A percentile compares a stretch with the other conserved stretches of the same genome.
Conservation (phyloP, 2,113 vertebrate species). For the Canis aureus region DNA sequence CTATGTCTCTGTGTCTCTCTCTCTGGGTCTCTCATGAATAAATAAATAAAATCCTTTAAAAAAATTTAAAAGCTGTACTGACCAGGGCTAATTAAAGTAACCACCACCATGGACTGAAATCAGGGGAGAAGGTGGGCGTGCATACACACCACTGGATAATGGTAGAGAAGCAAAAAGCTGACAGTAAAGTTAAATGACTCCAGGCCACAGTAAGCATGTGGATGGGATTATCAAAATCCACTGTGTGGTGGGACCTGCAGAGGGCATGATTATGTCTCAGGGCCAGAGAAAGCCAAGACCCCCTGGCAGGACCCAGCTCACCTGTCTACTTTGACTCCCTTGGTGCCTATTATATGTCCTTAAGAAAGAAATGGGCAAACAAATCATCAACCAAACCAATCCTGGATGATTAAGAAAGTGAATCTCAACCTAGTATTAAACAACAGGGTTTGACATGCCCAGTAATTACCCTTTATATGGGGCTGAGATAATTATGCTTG, state of each 20-base stretch:
- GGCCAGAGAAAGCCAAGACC: not conserved
- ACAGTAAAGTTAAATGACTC: not conserved
- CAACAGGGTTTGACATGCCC: not conserved
- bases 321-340: not conserved
- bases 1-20: too few species aligned
- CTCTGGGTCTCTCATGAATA: too few species aligned
- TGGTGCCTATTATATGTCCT: not conserved
- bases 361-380: conserved; percentile 4
- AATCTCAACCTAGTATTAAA: not conserved
- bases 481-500: not conserved
- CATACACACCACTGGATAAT: not conserved
- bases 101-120: not conserved
- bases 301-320: not conserved
- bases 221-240: not conserved
- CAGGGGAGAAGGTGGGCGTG: not conserved
- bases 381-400: not conserved
- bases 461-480: not conserved
- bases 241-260: not conserved
- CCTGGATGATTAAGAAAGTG: not conserved
- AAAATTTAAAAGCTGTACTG: not conserved
- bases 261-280: not conserved
- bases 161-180: not conserved
- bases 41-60: too few species aligned
- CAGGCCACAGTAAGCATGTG: not conserved
- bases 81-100: not conserved